phyloP scores from a whole-genome alignment of 2,888 invertebrate species.

The Drosophila koepferae region DNA sequence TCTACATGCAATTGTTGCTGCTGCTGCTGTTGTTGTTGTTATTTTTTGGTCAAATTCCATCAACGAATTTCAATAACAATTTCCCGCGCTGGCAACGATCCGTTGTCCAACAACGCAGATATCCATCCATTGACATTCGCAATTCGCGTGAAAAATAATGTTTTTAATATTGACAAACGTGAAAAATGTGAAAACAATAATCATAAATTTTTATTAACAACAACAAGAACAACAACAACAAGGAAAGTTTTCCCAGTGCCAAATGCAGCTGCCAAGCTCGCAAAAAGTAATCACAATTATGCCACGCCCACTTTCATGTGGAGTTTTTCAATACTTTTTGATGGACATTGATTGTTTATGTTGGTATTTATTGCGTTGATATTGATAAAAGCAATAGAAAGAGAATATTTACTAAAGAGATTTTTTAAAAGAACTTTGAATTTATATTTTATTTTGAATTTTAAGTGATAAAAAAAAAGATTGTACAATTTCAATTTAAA shows the following conservation, averaged over 20 bases:
- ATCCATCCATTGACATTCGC: constrained; percentile 61
- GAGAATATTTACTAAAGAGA: not conserved
- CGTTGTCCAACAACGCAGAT: constrained; percentile 27
- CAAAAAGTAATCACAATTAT: constrained; percentile 36
- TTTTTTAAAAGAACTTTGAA: no score
- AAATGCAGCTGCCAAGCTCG: constrained; percentile 46
- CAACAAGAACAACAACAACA: constrained; percentile 53
- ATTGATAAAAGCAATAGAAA: not conserved
- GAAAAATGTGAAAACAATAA: constrained; percentile 85
- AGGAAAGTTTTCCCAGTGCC: constrained; percentile 30
- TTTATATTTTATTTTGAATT: no score
- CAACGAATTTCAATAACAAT: constrained; percentile 79
- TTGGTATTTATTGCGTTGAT: not conserved
- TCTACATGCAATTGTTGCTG: constrained; percentile 47
- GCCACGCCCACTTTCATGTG: not conserved
- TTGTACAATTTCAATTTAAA: no score
- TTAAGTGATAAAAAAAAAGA: no score
- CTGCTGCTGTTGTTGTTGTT: constrained; percentile 22
- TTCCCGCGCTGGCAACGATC: constrained; percentile 6
- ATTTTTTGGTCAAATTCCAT: constrained; percentile 73
- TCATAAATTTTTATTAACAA: constrained; percentile 84
- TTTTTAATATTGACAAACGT: constrained; percentile 84
- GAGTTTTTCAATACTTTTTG: not conserved
- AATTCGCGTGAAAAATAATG: constrained; percentile 83
- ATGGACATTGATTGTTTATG: constrained; percentile 13